Base-by-base conservation (phyloP, 2,888 invertebrate species). In the Theristus sp. region DNA sequence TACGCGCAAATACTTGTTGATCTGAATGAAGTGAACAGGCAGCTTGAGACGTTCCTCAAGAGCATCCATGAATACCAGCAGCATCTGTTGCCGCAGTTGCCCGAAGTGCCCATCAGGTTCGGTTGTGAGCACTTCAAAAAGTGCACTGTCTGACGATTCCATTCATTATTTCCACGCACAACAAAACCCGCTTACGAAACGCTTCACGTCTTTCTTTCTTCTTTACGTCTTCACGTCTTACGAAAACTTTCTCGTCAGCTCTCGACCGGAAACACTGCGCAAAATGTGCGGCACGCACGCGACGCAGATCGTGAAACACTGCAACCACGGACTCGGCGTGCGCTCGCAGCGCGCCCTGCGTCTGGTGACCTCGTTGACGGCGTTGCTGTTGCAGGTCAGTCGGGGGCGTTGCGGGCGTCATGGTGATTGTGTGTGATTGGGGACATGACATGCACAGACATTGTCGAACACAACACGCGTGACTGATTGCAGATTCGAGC, bases 1-100 rank as follows among this genome's bases (percentile, higher is more conserved):
- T 72, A 70, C 64, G 70, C 71, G 1, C 66, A 68, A 58, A 64
- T 68, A 20, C 63, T 71, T 28, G 63, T 70, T 6, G 72, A 72
- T 54, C 55, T 73, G 59, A 71, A 73, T 59, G 58, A 62, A 27
- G 62, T 71, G 26, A 73, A 73, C 63, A 66, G 67, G 49, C 67
- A 69, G 62, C 64, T 72, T 58, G 60, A 62, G 28, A 63, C 65
- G 3, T 68, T 69, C 58, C 61, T 69, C 58, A 62, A 63, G 20
- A 3, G 22, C 54, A 29, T 46, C 27, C 3, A 49, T n/a, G 54
- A 27, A 24, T 27, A 13, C 22, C 54, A 27, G 28, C 54, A 54
- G 54, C 3, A 2, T 6, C 3, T 26, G 17, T 27, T 25, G 54
- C 54, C 26, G 54, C 54, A 54, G 54, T 3, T 26, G 27, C 3